Evolutionary conservation across 2,888 invertebrate genomes (phyloP).

Genomic region (Eugnorisma glareosa): DNA sequence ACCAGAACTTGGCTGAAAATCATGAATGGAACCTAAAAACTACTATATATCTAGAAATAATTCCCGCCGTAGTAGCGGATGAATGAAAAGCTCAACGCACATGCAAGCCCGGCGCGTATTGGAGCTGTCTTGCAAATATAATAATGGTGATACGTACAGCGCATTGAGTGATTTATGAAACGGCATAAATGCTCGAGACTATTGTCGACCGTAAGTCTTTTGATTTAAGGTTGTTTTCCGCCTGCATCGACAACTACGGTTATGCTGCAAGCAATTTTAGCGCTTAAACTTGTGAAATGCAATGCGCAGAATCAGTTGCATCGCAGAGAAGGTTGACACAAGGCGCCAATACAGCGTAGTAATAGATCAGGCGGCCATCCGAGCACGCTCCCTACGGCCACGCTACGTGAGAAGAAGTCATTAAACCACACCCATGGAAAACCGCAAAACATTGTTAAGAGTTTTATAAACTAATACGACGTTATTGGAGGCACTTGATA

Average conservation of each 20-base stretch:
- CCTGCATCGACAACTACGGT: conserved; percentile 12
- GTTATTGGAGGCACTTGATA: conserved; percentile 33
- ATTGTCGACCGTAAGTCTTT: conserved; percentile 32
- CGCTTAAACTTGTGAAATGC: conserved; percentile 67
- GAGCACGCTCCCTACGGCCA: conserved; percentile 61
- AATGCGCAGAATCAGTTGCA: conserved; percentile 79
- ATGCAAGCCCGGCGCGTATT: conserved; percentile 16
- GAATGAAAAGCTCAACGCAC: conserved; percentile 59
- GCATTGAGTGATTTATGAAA: conserved; percentile 52
- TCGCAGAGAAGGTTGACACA: conserved; percentile 62
- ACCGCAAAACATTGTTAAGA: conserved; percentile 48
- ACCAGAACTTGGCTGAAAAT: not conserved
- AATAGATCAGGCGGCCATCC: conserved; percentile 76
- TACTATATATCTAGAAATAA: conserved; percentile 7
- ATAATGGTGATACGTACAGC: conserved; percentile 8
- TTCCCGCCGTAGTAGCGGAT: conserved; percentile 22
- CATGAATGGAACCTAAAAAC: conserved; percentile 20
- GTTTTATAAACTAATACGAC: conserved; percentile 7
- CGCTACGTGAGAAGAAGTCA: conserved; percentile 72
- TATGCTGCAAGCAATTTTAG: conserved; percentile 48
- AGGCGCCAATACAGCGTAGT: conserved; percentile 65
- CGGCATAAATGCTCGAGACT: conserved; percentile 12
- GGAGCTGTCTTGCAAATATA: conserved; percentile 40
- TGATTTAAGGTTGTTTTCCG: conserved; percentile 57
- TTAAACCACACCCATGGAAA: conserved; percentile 79